Conservation (phyloP, 2,113 vertebrate species). For the Pelvicachromis taeniatus region DNA sequence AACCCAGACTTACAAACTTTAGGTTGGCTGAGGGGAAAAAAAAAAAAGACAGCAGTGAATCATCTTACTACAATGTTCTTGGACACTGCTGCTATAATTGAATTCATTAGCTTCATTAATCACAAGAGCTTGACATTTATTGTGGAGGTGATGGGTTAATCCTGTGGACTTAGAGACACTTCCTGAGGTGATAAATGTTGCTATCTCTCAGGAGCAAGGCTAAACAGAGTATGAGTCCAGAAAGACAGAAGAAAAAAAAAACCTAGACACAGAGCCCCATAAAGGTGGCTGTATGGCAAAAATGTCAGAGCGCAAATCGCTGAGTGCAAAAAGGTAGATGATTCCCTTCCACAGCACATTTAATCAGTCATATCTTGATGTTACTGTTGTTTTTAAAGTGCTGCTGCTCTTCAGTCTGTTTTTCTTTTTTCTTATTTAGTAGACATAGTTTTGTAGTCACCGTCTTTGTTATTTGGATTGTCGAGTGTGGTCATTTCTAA, state of each 20-base stretch:
- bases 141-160: slow-evolving; percentile 86
- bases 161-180: slow-evolving; percentile 85
- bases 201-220: slow-evolving; percentile 79
- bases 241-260: slow-evolving; percentile 1
- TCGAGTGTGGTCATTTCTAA: not conserved
- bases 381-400: not conserved
- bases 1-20: not conserved
- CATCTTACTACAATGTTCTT: slow-evolving; percentile 60
- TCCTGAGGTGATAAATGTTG: slow-evolving; percentile 80
- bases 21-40: slow-evolving; percentile 19
- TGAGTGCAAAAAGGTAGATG: not conserved
- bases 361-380: not conserved
- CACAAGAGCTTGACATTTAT: slow-evolving; percentile 91
- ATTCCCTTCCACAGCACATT: slow-evolving; percentile 1
- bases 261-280: not conserved
- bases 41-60: slow-evolving; percentile 71
- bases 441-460: not conserved
- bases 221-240: slow-evolving; percentile 66
- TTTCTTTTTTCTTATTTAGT: not conserved
- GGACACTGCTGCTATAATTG: slow-evolving; percentile 79
- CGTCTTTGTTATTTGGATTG: not conserved
- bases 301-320: not conserved
- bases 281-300: not conserved
- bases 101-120: slow-evolving; percentile 94
- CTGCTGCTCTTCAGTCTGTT: not conserved